phyloP scores from a whole-genome alignment of 2,797 vertebrate genomes.

The Momotus momota region DNA sequence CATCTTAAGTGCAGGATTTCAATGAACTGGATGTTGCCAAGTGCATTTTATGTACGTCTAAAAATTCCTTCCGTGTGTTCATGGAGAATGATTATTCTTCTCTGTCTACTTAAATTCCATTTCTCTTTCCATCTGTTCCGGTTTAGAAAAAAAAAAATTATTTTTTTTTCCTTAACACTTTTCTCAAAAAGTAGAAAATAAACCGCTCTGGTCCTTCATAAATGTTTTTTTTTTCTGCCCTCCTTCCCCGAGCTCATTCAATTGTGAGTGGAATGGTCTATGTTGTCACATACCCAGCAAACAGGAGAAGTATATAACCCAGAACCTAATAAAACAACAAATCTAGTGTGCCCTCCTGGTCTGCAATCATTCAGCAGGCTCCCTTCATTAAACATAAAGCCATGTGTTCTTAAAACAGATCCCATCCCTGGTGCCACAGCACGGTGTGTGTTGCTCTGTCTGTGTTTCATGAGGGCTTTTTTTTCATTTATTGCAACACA shows the following conservation, averaged over 20 bases:
- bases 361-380: conserved; percentile 55
- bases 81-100: background rate
- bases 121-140: conserved; percentile 16
- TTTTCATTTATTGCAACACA: background rate
- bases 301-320: conserved; percentile 21
- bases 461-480: background rate
- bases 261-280: background rate
- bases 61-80: background rate
- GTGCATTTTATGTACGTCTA: background rate
- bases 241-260: background rate
- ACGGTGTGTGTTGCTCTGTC: background rate
- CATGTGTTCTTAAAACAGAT: conserved; percentile 48
- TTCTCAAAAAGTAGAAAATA: conserved; percentile 19
- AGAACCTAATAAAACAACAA: conserved; percentile 65
- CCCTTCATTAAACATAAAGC: conserved; percentile 50
- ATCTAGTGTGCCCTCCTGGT: conserved; percentile 28
- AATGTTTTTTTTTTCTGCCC: background rate
- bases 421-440: conserved; percentile 6
- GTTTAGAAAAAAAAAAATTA: background rate
- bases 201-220: background rate
- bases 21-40: background rate
- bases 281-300: conserved; percentile 28
- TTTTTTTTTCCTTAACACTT: background rate
- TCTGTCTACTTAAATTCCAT: background rate
- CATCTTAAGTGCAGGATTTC: background rate